These are phyloP conservation scores for Prochilodus magdalenae DNA, from an alignment of 2,113 vertebrate genomes.

Conservation along the genomic window DNA sequence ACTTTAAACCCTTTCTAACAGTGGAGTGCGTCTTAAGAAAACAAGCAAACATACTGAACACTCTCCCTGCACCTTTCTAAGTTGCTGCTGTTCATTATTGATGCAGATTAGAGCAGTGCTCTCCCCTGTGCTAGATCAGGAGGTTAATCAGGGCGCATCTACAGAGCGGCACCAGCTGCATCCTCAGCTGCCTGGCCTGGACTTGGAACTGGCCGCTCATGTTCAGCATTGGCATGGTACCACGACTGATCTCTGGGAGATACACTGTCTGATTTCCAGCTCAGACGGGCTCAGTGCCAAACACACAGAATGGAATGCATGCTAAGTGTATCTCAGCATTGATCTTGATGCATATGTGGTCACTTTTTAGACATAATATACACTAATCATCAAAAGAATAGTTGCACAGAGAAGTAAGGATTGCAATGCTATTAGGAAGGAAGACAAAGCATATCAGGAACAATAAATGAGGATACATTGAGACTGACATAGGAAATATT, in stretches of 20 bases:
- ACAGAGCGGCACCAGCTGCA: slow-evolving; percentile 26
- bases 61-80: neutral
- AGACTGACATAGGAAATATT: too few relatives aligned
- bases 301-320: neutral
- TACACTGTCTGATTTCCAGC: neutral
- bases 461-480: too few relatives aligned
- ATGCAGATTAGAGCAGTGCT: slow-evolving; percentile 14
- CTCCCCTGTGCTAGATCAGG: slow-evolving; percentile 27
- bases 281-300: neutral
- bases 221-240: slow-evolving; percentile 21
- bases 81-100: slow-evolving; percentile 31
- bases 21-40: neutral
- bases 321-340: neutral
- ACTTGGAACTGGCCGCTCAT: slow-evolving; percentile 6
- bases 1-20: neutral
- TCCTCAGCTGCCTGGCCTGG: slow-evolving; percentile 8
- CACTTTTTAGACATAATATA: too few relatives aligned
- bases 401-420: too few relatives aligned
- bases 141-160: slow-evolving; percentile 28
- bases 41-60: neutral
- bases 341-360: too few relatives aligned
- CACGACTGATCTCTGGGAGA: slow-evolving; percentile 6
- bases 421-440: too few relatives aligned
- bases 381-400: too few relatives aligned
- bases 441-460: too few relatives aligned